Evolutionary conservation across 2,888 invertebrate genomes (phyloP).

Genomic region (Zaprionus bogoriensis): DNA sequence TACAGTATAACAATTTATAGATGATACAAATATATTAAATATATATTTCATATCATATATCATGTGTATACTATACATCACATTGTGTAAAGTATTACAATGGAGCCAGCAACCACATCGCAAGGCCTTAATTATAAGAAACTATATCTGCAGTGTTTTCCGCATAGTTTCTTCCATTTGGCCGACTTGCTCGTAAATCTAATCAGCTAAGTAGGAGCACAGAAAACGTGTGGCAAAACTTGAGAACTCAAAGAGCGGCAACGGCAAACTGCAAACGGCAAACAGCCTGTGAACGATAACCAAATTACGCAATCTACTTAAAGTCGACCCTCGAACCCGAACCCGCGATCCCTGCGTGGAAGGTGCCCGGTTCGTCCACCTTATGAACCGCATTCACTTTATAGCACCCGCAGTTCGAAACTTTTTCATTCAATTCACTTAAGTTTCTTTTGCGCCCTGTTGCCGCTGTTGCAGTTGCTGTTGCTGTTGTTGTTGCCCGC

Average conservation of each 20-base stretch:
- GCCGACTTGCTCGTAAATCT: conserved; percentile 4
- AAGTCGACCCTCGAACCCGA: conserved; percentile 24
- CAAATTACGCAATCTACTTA: conserved; percentile 56
- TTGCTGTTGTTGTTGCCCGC: too few species aligned
- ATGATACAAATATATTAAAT: too few species aligned
- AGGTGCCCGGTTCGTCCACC: not conserved
- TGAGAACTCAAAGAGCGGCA: not conserved
- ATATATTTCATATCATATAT: too few species aligned
- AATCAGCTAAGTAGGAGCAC: conserved; percentile 26
- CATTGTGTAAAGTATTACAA: too few species aligned
- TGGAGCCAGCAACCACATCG: too few species aligned
- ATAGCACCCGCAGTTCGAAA: conserved; percentile 64
- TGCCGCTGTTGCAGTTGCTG: too few species aligned
- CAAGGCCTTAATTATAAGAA: not conserved
- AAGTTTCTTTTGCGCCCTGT: conserved; percentile 69
- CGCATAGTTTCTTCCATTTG: not conserved
- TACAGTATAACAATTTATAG: too few species aligned
- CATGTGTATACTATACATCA: too few species aligned
- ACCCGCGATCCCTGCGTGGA: not conserved
- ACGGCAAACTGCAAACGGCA: conserved; percentile 30
- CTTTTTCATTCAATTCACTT: conserved; percentile 75
- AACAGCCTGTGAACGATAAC: conserved; percentile 44
- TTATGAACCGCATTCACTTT: conserved; percentile 55
- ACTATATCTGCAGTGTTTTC: not conserved
- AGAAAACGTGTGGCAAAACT: conserved; percentile 1